Percentiles rank a stretch among this genome's conserved stretches.
Conservation (phyloP, 2,797 vertebrate species). For the Lindbergichthys nudifrons region DNA sequence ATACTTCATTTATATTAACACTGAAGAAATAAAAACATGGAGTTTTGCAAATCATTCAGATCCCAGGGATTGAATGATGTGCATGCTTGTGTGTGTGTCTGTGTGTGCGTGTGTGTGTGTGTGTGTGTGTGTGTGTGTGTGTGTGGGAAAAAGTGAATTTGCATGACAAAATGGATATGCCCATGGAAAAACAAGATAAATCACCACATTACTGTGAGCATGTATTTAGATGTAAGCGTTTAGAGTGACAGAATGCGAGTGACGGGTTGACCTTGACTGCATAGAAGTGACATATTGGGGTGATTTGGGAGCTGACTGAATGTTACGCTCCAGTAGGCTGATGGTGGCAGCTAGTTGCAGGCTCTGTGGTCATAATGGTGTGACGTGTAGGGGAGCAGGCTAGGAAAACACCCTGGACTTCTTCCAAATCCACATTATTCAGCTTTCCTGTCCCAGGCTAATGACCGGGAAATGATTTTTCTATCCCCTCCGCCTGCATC, state of each 20-base stretch:
- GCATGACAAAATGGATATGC: conserved; percentile 22
- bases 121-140: background rate
- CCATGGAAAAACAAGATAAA: conserved; percentile 42
- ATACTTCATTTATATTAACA: background rate
- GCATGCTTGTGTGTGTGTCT: background rate
- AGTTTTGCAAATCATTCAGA: conserved; percentile 20
- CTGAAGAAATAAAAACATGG: background rate
- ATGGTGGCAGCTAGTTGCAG: conserved; percentile 48
- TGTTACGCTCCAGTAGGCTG: conserved; percentile 68
- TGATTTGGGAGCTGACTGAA: conserved; percentile 69
- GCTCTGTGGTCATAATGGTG: conserved; percentile 55
- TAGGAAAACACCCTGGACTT: conserved; percentile 62
- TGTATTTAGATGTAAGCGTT: conserved; percentile 62
- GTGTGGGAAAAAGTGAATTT: conserved; percentile 18
- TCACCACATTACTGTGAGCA: conserved; percentile 35
- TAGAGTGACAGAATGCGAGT: conserved; percentile 51
- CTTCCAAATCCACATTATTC: conserved; percentile 55
- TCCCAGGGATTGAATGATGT: background rate
- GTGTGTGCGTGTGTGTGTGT: background rate
- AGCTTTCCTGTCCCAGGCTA: conserved; percentile 56
- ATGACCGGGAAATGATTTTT: conserved; percentile 66
- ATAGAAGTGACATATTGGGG: conserved; percentile 79
- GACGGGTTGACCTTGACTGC: conserved; percentile 69
- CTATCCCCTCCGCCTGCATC: conserved; percentile 54
- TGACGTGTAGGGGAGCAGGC: conserved; percentile 29